These are phyloP conservation scores for Neodon shergylaensis DNA, from an alignment of 2,113 vertebrate species.

Conservation along the genomic window DNA sequence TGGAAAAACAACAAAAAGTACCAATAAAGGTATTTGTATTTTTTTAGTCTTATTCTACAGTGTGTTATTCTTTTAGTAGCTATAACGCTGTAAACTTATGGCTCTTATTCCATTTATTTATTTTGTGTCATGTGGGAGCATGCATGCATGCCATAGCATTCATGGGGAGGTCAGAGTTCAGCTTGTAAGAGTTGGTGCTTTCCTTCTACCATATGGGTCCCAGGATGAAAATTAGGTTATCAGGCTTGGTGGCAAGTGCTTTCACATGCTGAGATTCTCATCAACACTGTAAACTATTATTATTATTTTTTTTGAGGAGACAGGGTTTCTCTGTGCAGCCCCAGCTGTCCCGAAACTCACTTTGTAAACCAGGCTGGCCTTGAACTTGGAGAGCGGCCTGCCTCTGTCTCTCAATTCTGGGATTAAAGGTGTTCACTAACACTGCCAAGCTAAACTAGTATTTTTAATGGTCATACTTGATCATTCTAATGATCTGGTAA, in stretches of 20 bases:
- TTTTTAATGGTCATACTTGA: constrained; percentile 12
- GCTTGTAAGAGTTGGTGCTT: too few relatives aligned
- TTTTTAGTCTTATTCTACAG: constrained; percentile 8
- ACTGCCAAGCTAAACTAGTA: background rate
- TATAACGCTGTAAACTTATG: constrained; percentile 21
- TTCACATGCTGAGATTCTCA: too few relatives aligned
- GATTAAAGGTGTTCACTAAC: background rate
- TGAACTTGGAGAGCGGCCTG: background rate
- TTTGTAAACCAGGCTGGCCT: background rate
- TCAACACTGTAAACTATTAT: background rate
- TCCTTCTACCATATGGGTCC: too few relatives aligned
- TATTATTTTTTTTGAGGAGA: background rate
- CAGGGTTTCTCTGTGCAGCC: background rate
- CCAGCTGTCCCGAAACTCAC: background rate
- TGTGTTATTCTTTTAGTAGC: background rate
- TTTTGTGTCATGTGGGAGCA: background rate
- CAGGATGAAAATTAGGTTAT: background rate
- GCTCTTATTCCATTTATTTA: background rate
- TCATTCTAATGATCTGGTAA: constrained; percentile 30
- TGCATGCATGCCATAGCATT: too few relatives aligned
- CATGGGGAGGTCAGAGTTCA: background rate
- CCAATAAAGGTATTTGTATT: background rate
- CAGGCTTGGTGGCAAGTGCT: background rate
- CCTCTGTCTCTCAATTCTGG: background rate
- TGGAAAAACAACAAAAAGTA: background rate